A percentile compares a stretch with the other conserved stretches of the same genome.
These are phyloP conservation scores for Buteo buteo DNA, from an alignment of 2,113 vertebrate genomes.

Conservation along the genomic window DNA sequence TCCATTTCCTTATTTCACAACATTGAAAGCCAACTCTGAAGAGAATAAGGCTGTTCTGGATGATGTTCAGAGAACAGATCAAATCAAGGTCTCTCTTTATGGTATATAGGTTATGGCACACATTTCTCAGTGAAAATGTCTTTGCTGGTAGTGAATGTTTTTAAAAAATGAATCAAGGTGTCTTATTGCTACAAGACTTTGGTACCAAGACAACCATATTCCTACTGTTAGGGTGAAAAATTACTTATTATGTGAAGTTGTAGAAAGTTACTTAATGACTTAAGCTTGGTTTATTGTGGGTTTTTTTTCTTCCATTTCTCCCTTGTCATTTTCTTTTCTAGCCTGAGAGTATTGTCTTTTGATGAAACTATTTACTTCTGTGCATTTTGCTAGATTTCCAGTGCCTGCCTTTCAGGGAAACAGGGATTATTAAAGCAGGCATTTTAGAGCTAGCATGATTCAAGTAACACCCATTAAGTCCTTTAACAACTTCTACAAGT, in stretches of 20 bases:
- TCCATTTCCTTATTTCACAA: neutral
- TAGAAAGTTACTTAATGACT: neutral
- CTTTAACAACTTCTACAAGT: neutral
- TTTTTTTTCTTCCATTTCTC: neutral
- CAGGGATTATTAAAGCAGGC: neutral
- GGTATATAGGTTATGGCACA: constrained; percentile 16
- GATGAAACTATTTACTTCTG: neutral
- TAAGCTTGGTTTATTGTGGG: neutral
- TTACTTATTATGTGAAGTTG: neutral
- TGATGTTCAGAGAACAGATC: neutral
- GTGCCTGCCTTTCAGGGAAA: neutral
- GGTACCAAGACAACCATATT: neutral
- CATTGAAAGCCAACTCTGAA: neutral
- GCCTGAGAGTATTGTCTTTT: neutral
- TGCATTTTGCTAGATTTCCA: neutral
- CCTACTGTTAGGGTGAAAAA: neutral
- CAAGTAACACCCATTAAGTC: neutral
- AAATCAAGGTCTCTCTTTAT: neutral
- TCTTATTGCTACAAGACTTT: neutral
- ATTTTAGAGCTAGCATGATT: constrained; percentile 1
- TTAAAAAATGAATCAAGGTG: neutral
- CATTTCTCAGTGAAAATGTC: neutral
- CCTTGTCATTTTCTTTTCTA: neutral
- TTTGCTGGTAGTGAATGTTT: neutral
- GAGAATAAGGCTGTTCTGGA: neutral